phyloP scores from a whole-genome alignment of 2,113 vertebrate species.

The Eretmochelys imbricata region DNA sequence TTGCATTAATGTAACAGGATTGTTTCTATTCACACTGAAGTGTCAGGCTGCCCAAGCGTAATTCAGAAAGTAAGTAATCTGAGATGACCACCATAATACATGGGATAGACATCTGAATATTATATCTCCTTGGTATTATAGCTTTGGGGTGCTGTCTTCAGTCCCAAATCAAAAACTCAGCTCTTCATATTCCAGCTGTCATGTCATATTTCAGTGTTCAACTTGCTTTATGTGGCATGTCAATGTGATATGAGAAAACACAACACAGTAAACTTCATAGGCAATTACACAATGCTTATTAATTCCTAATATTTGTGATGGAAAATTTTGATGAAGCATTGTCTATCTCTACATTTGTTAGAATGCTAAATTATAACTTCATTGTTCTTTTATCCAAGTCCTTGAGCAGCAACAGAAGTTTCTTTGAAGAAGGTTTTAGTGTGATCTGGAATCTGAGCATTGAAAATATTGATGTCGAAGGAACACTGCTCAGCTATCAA shows the following conservation, averaged over 20 bases:
- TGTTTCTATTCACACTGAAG: not conserved
- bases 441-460: not conserved
- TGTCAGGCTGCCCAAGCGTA: not conserved
- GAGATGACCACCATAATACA: not conserved
- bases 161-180: slow-evolving; percentile 7
- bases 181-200: not conserved
- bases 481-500: slow-evolving; percentile 2
- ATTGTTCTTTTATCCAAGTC: not conserved
- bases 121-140: not conserved
- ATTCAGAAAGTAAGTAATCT: not conserved
- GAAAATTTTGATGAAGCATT: slow-evolving; percentile 4
- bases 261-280: not conserved
- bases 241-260: not conserved
- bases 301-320: slow-evolving; percentile 22
- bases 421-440: not conserved
- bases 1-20: not conserved
- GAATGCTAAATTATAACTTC: not conserved
- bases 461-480: not conserved
- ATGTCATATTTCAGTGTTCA: not conserved
- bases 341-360: not conserved
- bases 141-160: not conserved
- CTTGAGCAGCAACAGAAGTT: not conserved
- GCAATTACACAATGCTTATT: not conserved
- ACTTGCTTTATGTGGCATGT: not conserved
- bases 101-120: not conserved